Evolutionary conservation across 2,113 vertebrate species (phyloP), one percentile per base, ranked within the genome.

Genomic region (Saimiri boliviensis): DNA sequence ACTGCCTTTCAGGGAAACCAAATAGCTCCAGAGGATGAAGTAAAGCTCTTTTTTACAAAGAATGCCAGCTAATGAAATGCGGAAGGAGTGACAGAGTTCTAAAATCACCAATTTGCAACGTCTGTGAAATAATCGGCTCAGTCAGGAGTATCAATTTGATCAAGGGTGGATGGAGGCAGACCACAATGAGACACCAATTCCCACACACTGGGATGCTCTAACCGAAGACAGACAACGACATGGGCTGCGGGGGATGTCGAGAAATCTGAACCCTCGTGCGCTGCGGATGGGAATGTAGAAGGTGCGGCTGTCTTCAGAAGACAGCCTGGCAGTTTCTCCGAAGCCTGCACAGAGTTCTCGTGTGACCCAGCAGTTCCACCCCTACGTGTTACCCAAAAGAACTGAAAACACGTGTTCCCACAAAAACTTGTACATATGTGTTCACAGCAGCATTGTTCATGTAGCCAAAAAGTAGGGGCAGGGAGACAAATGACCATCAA

Each of bases 181-280:
- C 49, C 73, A 25, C 47, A 10, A 6, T 1, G 60, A 58, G 49
- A 30, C 6, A 6, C 12, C 37, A 32, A 17, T 10, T 14, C 63
- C 8, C 83, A 66, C 32, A 27, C 77, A 6, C 8, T 1, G 21
- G 19, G 45, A 1, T 13, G 27, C 71, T 93, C 10, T 8, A 2
- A n/a, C 35, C 4, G 47, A 74, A 20, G 52, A 37, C 40, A 20
- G 40, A 37, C 40, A 6, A n/a, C 0, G 3, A n/a, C 74, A 47
- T 2, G 14, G 4, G 42, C n/a, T 60, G 32, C 16, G 1, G 9
- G 66, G 42, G 20, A 66, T 0, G 2, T 6, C n/a, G 56, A 20
- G n/a, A 14, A 12, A 21, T 17, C 37, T 0, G n/a, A 42, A 19
- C 10, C 4, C 20, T 42, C 32, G 0, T 2, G 3, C n/a, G 1